Evolutionary conservation across 2,797 vertebrate genomes (phyloP), one percentile per base, ranked within the genome.

Genomic region (Poeciliopsis paucimaculata): DNA sequence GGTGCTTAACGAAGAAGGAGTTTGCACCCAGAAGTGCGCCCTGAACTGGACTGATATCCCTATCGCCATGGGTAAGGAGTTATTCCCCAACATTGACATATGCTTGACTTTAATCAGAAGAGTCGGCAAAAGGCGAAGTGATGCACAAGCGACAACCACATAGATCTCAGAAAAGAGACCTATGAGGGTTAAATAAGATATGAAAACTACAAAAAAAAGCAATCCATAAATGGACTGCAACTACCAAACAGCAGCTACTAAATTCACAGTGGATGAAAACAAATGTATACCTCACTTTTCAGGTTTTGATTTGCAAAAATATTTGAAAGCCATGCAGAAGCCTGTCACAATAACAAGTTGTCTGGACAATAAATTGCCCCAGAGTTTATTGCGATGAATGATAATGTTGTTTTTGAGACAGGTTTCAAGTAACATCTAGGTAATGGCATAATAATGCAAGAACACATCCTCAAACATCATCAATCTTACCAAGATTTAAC

Each of bases 31-130:
- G 94, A 99, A 99, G 82, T 98, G 98, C 86, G 98, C 98, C 82
- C 96, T 99, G 85, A 99, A 98, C 89, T 99, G 98, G 98, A 99
- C 98, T 0, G 98, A 99, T 93, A 99, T 99, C 88, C 98, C 98
- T 12, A 97, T 98, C 88, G 97, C 98, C 41, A 99, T 99, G 98
- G 98, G 98, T 99, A 92, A 96, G 96, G 84, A 71, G 20, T 72
- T 49, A 8, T 10, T 73, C 46, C 9, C 2, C 18, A 39, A 36
- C 72, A 13, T 13, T 51, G 8, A 23, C 31, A 39, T 53, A 28
- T 77, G 18, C 76, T 75, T 28, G 11, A 55, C 78, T 78, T 68
- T 18, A 64, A 80, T 45, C 39, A 46, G 20, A 66, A 72, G 73
- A 75, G 83, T 87, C 31, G 18, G 75, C 70, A 84, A 26, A 82